Conservation (phyloP, 2,113 vertebrate genomes). For the Steatornis caripensis region DNA sequence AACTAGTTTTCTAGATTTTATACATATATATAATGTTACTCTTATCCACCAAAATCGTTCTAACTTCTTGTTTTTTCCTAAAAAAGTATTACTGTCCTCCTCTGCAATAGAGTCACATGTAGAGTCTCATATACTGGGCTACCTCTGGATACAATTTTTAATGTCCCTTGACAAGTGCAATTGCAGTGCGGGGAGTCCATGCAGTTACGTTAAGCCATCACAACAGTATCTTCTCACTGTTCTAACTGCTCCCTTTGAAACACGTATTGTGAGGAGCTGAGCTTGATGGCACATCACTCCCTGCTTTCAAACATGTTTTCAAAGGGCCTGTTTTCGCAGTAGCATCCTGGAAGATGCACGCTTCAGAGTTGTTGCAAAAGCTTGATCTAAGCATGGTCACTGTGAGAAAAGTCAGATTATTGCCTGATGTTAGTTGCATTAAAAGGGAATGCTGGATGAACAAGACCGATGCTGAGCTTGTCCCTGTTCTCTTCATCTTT, state of each 20-base stretch:
- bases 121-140: not conserved
- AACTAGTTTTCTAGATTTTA: not conserved
- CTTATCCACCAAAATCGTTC: not conserved
- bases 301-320: not conserved
- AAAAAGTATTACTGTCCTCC: not conserved
- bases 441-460: conserved; percentile 26
- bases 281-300: not conserved
- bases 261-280: not conserved
- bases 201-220: not conserved
- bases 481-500: not conserved
- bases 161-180: not conserved
- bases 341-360: not conserved
- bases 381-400: not conserved
- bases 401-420: not conserved
- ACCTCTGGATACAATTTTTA: not conserved
- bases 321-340: not conserved
- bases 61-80: not conserved
- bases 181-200: not conserved
- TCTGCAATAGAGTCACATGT: not conserved
- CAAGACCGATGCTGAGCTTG: conserved; percentile 3
- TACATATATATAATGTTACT: not conserved
- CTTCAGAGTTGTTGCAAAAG: not conserved
- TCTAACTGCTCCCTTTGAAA: conserved; percentile 24
- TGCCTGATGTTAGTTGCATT: rapidly evolving
- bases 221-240: not conserved